Evolutionary conservation across 1,140 invertebrate genomes (phyloP).

Genomic region (Plodia interpunctella): DNA sequence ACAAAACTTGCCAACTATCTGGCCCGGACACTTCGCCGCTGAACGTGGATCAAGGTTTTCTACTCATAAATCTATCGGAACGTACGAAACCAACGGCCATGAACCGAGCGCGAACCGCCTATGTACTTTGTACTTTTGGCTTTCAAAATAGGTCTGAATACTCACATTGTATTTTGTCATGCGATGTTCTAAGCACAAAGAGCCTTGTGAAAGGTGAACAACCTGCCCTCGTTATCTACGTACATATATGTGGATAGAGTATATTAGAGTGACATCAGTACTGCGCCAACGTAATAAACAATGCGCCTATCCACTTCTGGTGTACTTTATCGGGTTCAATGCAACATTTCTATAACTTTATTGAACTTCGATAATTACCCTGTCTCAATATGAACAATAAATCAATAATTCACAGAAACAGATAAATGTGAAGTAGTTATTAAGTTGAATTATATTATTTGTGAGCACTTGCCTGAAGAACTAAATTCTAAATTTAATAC

Average conservation of each 20-base stretch:
- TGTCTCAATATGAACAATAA: too few relatives aligned
- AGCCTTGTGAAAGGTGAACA: conserved; percentile 40
- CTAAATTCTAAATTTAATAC: not conserved
- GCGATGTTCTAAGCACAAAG: conserved; percentile 40
- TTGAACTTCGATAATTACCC: not conserved
- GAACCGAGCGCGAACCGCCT: conserved; percentile 33
- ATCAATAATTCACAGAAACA: not conserved
- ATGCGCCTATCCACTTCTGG: conserved; percentile 27
- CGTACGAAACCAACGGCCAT: conserved; percentile 36
- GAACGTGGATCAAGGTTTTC: conserved; percentile 7
- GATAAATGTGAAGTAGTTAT: not conserved
- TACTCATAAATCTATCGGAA: conserved; percentile 45
- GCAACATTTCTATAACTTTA: conserved; percentile 6
- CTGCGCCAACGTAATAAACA: conserved; percentile 36
- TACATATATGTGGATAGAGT: conserved; percentile 38
- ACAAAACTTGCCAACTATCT: conserved; percentile 8
- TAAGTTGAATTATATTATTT: not conserved
- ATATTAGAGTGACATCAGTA: conserved; percentile 63
- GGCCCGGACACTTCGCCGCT: conserved; percentile 10
- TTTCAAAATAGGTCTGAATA: conserved; percentile 46
- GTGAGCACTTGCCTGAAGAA: not conserved
- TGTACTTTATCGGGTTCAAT: conserved; percentile 25
- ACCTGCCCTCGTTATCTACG: conserved; percentile 46
- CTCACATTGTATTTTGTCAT: conserved; percentile 49
- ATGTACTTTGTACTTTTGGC: conserved; percentile 45